phyloP scores from a whole-genome alignment of 2,113 vertebrate genomes.

The Halcyon senegalensis region DNA sequence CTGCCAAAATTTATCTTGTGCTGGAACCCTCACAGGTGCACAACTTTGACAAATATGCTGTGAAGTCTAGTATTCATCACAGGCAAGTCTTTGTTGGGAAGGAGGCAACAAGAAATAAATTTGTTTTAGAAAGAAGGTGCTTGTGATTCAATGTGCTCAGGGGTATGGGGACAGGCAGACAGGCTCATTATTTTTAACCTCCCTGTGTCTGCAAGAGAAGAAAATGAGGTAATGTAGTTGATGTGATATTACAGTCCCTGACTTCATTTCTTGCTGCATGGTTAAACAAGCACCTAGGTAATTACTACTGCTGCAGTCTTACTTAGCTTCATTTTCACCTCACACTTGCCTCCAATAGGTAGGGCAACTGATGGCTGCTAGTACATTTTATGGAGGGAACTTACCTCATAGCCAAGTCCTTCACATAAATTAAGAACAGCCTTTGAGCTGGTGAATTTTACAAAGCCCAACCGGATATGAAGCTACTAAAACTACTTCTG shows the following conservation, averaged over 20 bases:
- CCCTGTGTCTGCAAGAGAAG: slow-evolving; percentile 54
- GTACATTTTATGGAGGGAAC: neutral
- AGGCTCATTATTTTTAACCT: slow-evolving; percentile 69
- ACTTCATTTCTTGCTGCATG: slow-evolving; percentile 60
- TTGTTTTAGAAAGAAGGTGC: slow-evolving; percentile 86
- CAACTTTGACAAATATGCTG: slow-evolving; percentile 91
- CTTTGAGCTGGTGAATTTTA: neutral
- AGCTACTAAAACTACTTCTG: neutral
- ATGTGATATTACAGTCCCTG: slow-evolving; percentile 38
- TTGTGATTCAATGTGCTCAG: slow-evolving; percentile 77
- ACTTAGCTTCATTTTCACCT: neutral
- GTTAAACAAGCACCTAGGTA: slow-evolving; percentile 42
- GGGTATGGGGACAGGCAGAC: slow-evolving; percentile 64
- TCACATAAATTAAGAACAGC: neutral
- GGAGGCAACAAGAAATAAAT: slow-evolving; percentile 89
- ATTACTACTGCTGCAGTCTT: neutral
- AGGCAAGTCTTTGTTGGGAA: slow-evolving; percentile 82
- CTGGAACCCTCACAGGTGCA: slow-evolving; percentile 90
- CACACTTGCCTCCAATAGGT: neutral
- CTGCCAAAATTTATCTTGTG: slow-evolving; percentile 89
- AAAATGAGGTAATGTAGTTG: slow-evolving; percentile 48
- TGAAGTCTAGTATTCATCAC: slow-evolving; percentile 84
- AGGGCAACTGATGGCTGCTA: neutral
- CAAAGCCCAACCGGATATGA: neutral
- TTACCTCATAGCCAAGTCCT: neutral